Evolutionary conservation across 2,113 vertebrate genomes (phyloP).

Genomic region (Coregonus clupeaformis): DNA sequence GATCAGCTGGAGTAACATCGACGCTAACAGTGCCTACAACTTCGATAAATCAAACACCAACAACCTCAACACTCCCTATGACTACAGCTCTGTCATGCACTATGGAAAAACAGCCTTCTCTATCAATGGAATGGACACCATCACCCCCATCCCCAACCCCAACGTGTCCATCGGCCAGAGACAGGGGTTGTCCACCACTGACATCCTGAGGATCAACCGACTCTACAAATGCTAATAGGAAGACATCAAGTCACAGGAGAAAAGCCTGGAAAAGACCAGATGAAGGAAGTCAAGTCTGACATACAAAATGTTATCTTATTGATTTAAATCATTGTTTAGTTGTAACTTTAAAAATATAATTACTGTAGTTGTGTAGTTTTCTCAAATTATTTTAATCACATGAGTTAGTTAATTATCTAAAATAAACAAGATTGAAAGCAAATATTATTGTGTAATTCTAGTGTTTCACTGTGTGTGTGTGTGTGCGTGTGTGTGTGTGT

Average conservation of each 20-base stretch:
- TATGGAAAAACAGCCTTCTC: conserved; percentile 37
- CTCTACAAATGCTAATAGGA: conserved; percentile 29
- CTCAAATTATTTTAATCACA: too few species aligned
- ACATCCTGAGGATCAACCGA: conserved; percentile 37
- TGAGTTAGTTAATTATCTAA: too few species aligned
- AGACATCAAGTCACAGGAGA: not conserved
- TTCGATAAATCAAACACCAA: conserved; percentile 42
- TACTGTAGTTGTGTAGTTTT: too few species aligned
- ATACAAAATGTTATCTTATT: too few species aligned
- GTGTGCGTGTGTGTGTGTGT: too few species aligned
- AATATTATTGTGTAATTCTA: too few species aligned
- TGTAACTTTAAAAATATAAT: too few species aligned
- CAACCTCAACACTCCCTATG: conserved; percentile 47
- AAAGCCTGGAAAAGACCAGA: too few species aligned
- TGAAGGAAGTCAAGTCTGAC: too few species aligned
- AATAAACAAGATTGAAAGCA: too few species aligned
- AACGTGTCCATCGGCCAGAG: conserved; percentile 28
- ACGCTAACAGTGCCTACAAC: conserved; percentile 30
- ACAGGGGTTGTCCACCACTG: conserved; percentile 7
- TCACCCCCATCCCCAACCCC: conserved; percentile 30
- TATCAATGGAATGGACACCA: conserved; percentile 6
- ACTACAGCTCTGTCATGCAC: conserved; percentile 65
- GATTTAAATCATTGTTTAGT: too few species aligned
- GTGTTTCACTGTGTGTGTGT: too few species aligned
- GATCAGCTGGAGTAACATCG: conserved; percentile 60